Conservation (phyloP, 2,113 vertebrate genomes). For the Myrmecophaga tridactyla region DNA sequence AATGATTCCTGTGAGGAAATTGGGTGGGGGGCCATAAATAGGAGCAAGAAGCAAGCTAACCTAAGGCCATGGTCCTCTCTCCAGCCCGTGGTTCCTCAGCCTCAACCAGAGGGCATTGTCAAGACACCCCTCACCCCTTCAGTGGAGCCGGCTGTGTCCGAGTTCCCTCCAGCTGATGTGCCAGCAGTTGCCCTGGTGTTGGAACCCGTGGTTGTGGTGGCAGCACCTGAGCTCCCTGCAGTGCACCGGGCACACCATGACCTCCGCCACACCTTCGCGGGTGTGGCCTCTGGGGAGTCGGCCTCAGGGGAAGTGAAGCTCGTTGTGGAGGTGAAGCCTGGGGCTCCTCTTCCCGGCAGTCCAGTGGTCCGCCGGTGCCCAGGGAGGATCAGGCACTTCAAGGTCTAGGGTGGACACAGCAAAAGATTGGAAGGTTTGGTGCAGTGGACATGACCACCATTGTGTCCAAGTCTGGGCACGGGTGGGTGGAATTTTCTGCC, state of each 20-base stretch:
- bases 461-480: background rate
- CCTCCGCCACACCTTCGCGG: conserved; percentile 27
- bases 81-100: conserved; percentile 65
- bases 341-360: background rate
- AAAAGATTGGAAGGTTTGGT: background rate
- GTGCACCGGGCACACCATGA: background rate
- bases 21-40: background rate
- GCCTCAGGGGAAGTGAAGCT: conserved; percentile 46
- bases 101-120: background rate
- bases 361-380: conserved; percentile 73
- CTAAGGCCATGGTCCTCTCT: conserved; percentile 37
- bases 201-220: background rate
- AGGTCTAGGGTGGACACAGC: conserved; percentile 63
- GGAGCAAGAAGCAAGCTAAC: background rate
- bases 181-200: background rate
- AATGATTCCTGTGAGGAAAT: background rate
- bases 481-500: background rate
- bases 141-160: background rate
- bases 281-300: conserved; percentile 17
- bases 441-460: background rate
- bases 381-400: conserved; percentile 80
- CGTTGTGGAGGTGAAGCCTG: background rate
- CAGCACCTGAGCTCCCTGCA: rapidly evolving
- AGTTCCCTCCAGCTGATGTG: rapidly evolving
- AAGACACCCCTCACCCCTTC: conserved; percentile 45